phyloP scores from a whole-genome alignment of 92 coral and sea anemone species.

The Meandrina meandrites region DNA sequence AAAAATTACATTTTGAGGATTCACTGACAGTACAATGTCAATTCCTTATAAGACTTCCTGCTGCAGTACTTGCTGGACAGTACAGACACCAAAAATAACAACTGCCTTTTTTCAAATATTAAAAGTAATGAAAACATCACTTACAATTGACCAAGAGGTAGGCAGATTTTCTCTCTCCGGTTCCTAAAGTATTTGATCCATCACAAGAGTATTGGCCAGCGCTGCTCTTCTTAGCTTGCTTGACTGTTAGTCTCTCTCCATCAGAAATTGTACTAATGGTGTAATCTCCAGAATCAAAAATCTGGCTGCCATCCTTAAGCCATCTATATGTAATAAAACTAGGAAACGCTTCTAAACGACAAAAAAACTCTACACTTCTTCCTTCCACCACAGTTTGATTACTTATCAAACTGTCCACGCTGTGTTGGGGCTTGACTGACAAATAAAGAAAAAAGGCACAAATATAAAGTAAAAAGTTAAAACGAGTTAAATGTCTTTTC shows the following conservation, averaged over 20 bases:
- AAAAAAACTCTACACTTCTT: slow-evolving; percentile 10
- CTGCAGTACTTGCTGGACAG: too few species aligned
- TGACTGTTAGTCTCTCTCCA: slow-evolving; percentile 29
- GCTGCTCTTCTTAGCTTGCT: slow-evolving; percentile 27
- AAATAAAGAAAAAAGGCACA: background rate
- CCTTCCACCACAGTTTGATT: slow-evolving; percentile 42
- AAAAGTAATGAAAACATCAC: background rate
- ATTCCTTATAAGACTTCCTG: too few species aligned
- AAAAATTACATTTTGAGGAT: too few species aligned
- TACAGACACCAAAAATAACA: too few species aligned
- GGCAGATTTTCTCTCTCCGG: slow-evolving; percentile 50
- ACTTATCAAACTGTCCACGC: background rate
- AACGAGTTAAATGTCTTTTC: too few species aligned
- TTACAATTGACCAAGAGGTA: slow-evolving; percentile 67
- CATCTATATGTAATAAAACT: slow-evolving; percentile 30
- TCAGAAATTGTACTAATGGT: background rate
- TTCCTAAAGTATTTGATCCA: slow-evolving; percentile 58
- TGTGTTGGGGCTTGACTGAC: slow-evolving; percentile 56
- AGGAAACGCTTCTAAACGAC: slow-evolving; percentile 53
- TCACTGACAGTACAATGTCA: too few species aligned
- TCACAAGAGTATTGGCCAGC: slow-evolving; percentile 70
- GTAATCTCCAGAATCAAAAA: slow-evolving; percentile 13
- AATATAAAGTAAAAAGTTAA: background rate
- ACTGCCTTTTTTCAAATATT: too few species aligned
- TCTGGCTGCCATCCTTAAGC: slow-evolving; percentile 32